A percentile compares a stretch with the other conserved stretches of the same genome.
Evolutionary conservation across 2,113 vertebrate genomes (phyloP).

Genomic region (Vanacampus margaritifer): DNA sequence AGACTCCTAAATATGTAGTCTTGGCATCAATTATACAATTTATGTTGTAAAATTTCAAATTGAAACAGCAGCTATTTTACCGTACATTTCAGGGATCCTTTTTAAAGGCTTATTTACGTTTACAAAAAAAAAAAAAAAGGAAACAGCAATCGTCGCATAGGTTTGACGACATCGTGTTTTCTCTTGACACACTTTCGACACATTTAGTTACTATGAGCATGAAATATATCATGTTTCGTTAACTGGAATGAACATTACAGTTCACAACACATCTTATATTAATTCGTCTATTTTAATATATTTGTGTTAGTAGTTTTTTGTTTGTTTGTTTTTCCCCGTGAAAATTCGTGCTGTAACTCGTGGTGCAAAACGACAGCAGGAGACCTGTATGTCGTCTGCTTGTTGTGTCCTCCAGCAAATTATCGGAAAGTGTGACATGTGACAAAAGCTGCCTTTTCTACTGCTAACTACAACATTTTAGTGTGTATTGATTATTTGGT

Average conservation of each 20-base stretch:
- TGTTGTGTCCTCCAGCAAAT: not conserved
- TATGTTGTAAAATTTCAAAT: too few relatives aligned
- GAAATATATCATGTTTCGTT: not conserved
- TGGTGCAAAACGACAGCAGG: constrained; percentile 1
- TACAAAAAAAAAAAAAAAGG: too few relatives aligned
- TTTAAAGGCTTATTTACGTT: too few relatives aligned
- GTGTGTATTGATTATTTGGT: not conserved
- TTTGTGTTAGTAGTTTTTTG: not conserved
- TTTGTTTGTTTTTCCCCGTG: too few relatives aligned
- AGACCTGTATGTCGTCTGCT: constrained; percentile 34
- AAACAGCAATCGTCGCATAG: not conserved
- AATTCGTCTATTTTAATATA: too few relatives aligned
- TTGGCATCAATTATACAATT: too few relatives aligned
- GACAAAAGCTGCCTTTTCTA: not conserved
- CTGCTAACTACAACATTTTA: not conserved
- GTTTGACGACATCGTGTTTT: not conserved
- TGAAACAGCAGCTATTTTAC: not conserved
- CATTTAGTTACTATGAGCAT: not conserved
- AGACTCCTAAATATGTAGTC: too few relatives aligned
- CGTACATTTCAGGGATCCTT: not conserved
- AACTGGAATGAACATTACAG: too few relatives aligned
- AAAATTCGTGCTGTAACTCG: not conserved
- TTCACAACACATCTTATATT: too few relatives aligned
- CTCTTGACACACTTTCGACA: constrained; percentile 43
- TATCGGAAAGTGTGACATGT: too few relatives aligned